Conservation (phyloP, 2,797 vertebrate genomes). For the Acanthopagrus latus region DNA sequence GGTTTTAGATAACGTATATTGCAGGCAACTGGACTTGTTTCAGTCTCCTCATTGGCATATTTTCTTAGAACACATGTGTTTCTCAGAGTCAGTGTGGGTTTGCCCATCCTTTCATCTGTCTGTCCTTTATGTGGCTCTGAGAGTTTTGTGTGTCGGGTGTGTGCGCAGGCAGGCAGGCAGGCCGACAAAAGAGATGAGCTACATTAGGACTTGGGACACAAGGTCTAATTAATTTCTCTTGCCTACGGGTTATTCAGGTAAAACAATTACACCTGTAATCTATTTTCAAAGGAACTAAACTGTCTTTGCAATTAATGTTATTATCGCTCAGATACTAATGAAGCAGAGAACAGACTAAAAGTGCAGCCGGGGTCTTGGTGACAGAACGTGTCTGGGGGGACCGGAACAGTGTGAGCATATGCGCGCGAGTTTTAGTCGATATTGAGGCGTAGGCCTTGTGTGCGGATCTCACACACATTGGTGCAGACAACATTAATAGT, state of each 20-base stretch:
- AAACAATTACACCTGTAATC: conserved; percentile 88
- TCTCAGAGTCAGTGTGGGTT: conserved; percentile 18
- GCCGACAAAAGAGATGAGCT: conserved; percentile 64
- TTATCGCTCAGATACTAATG: conserved; percentile 81
- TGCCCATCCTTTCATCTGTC: conserved; percentile 22
- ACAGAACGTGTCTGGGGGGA: conserved; percentile 71
- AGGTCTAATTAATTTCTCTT: conserved; percentile 83
- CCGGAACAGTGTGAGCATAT: conserved; percentile 11
- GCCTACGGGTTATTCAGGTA: conserved; percentile 82
- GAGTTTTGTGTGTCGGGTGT: conserved; percentile 6
- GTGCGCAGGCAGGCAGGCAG: conserved; percentile 17
- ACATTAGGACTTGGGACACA: conserved; percentile 78
- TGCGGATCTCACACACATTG: conserved; percentile 63
- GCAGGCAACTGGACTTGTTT: too few species aligned
- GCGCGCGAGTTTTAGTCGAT: conserved; percentile 32
- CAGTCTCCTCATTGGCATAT: conserved; percentile 7
- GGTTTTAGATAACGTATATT: conserved; percentile 26
- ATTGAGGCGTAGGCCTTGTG: conserved; percentile 8
- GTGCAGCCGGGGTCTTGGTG: conserved; percentile 61
- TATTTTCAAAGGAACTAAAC: conserved; percentile 85
- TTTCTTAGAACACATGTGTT: conserved; percentile 14
- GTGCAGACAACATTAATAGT: conserved; percentile 83
- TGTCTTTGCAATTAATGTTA: conserved; percentile 85
- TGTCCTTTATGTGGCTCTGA: conserved; percentile 2
- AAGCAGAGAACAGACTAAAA: conserved; percentile 67